A percentile compares a stretch with the other conserved stretches of the same genome.
Conservation (phyloP, 2,888 invertebrate genomes). For the Drosophila mulleri region DNA sequence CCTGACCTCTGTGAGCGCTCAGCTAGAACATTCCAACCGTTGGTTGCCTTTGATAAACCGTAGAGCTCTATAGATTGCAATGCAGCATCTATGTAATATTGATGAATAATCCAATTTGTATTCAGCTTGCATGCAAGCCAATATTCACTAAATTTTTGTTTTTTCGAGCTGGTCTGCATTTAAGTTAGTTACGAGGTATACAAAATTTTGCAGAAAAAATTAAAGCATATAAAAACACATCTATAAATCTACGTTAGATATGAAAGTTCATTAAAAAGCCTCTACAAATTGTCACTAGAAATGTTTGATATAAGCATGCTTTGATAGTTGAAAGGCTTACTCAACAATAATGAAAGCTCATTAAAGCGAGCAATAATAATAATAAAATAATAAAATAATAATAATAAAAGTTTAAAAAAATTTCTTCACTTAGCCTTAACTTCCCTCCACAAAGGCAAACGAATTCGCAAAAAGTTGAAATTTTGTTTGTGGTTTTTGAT, state of each 20-base stretch:
- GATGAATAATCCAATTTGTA: constrained; percentile 11
- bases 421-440: not conserved
- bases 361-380: not conserved
- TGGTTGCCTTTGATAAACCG: constrained; percentile 34
- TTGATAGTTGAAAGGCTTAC: not conserved
- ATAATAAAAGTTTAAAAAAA: not conserved
- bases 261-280: not conserved
- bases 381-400: not conserved
- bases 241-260: too few relatives aligned
- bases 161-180: not conserved
- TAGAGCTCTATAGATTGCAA: constrained; percentile 17
- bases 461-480: not conserved
- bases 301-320: not conserved
- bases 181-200: not conserved
- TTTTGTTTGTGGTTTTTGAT: constrained; percentile 28
- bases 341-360: not conserved
- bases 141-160: not conserved
- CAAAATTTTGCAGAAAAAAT: not conserved
- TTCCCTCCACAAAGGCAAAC: not conserved
- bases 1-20: not conserved
- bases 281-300: not conserved
- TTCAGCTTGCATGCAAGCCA: not conserved
- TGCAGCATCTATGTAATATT: constrained; percentile 38
- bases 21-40: not conserved
- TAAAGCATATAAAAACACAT: too few relatives aligned